These are phyloP conservation scores for Chrysotoxum bicinctum DNA, from an alignment of 2,888 invertebrate species.

Conservation along the genomic window DNA sequence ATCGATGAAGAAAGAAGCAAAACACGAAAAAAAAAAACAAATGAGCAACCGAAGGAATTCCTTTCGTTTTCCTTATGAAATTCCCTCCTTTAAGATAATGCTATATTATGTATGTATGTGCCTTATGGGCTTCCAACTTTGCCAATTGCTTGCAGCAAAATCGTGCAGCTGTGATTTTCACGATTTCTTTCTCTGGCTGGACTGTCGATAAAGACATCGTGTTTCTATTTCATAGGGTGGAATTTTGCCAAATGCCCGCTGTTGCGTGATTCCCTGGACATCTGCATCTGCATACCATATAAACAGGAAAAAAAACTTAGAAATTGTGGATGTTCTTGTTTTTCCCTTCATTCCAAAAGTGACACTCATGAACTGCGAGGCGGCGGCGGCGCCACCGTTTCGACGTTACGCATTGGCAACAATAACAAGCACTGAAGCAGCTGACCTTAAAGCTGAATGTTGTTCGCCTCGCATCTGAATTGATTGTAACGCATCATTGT, in stretches of 20 bases:
- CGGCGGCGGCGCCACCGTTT: background rate
- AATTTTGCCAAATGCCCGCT: conserved; percentile 58
- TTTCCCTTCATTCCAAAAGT: conserved; percentile 36
- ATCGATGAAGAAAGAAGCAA: conserved; percentile 17
- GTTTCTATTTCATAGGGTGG: conserved; percentile 33
- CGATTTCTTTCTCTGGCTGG: conserved; percentile 43
- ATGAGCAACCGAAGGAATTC: conserved; percentile 25
- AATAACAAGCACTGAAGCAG: conserved; percentile 38
- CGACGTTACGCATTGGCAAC: conserved; percentile 63
- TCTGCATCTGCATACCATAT: conserved; percentile 65
- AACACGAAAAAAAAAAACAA: conserved; percentile 17
- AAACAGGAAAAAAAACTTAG: conserved; percentile 47
- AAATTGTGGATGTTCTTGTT: conserved; percentile 60
- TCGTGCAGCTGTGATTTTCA: conserved; percentile 71
- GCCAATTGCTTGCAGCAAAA: conserved; percentile 42
- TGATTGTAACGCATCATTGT: conserved; percentile 20
- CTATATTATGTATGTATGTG: too few species aligned
- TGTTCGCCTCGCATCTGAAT: conserved; percentile 39
- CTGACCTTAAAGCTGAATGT: conserved; percentile 58
- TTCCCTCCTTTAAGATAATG: conserved; percentile 19
- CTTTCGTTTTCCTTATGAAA: conserved; percentile 36
- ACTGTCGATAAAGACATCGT: conserved; percentile 33
- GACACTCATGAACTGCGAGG: background rate
- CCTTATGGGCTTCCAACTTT: conserved; percentile 40
- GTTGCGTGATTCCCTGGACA: conserved; percentile 68